Conservation (phyloP, 2,888 invertebrate genomes). For the Drosophila subsilvestris region DNA sequence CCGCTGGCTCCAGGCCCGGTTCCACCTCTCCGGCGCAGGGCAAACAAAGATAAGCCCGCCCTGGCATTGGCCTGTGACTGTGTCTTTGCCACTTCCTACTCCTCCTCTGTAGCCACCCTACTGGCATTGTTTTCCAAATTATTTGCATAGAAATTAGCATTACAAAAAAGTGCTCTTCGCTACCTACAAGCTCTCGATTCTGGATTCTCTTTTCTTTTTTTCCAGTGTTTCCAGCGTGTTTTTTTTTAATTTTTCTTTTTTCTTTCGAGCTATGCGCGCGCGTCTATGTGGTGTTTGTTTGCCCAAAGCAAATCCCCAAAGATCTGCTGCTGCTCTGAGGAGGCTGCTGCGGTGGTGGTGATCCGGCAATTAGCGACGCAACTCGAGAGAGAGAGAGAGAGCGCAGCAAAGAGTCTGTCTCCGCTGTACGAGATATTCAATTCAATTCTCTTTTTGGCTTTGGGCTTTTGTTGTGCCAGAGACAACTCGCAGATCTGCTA, state of each 20-base stretch:
- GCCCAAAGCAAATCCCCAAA: slow-evolving; percentile 37
- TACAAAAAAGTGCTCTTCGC: slow-evolving; percentile 46
- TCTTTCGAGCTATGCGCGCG: slow-evolving; percentile 47
- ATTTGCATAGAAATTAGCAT: slow-evolving; percentile 76
- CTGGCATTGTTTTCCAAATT: slow-evolving; percentile 51
- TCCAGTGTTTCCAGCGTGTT: slow-evolving; percentile 11
- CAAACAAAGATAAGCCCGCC: slow-evolving; percentile 64
- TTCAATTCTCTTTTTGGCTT: background rate
- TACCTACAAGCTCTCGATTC: slow-evolving; percentile 19
- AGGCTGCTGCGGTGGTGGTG: slow-evolving; percentile 38
- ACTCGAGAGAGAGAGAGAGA: slow-evolving; percentile 16
- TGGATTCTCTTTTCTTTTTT: slow-evolving; percentile 16
- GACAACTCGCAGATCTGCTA: slow-evolving; percentile 5
- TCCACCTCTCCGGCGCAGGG: slow-evolving; percentile 30
- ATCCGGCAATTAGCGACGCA: slow-evolving; percentile 67
- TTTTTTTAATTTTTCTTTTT: too few relatives aligned
- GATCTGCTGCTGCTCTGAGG: slow-evolving; percentile 17
- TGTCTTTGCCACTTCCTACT: slow-evolving; percentile 18
- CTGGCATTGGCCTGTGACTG: slow-evolving; percentile 21
- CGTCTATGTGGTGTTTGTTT: slow-evolving; percentile 57
- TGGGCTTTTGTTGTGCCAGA: slow-evolving; percentile 4
- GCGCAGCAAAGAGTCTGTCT: slow-evolving; percentile 1
- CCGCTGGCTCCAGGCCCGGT: slow-evolving; percentile 37
- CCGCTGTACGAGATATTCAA: slow-evolving; percentile 1
- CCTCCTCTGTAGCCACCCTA: background rate